Base-by-base conservation (phyloP, 1,140 invertebrate species). In the Bathynomus jamesi region DNA sequence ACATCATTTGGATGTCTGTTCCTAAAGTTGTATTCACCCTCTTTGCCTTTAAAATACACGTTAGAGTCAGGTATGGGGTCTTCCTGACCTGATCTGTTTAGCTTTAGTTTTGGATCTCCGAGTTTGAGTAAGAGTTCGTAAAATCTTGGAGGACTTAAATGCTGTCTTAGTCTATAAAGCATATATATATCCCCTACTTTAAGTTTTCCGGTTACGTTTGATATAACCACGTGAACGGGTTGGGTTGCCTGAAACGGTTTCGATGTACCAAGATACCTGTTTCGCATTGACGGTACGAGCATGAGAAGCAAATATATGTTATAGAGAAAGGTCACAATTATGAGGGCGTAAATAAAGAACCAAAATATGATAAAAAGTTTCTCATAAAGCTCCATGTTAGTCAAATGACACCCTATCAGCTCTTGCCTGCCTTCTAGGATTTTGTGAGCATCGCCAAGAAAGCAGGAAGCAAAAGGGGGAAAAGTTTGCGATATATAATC, bases 401-500 rank as follows among this genome's bases (percentile, higher is more conserved):
- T 46, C 25, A 69, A 69, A 46, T 69, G 67, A 28, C 67, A 69
- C 11, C 67, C 67, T 21, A 69, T 28, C 7, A 7, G 1, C 28
- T 69, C 67, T 27, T 28, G 21, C 25, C 67, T 28, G 0, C 25
- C 13, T 29, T 53, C 53, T 28, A 28, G 21, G 25, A 69, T n/a
- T 29, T 29, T 11, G 24, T 69, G 67, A 11, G 60, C 46, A 0
- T 27, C 7, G 5, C 28, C 46, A 5, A 69, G 17, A 8, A 8
- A 27, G 28, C 67, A 69, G 4, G 28, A 61, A 2, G 40, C 67
- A 61, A 69, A 69, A 2, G 67, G 67, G 0, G 67, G 67, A 31
- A 75, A 75, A 8, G 67, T 71, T 27, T 68, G 65, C 7, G 73
- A 75, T 63, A 75, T 75, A 61, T 71, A 68, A 32, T 75, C 73